These are phyloP conservation scores for Drosophila mayri DNA, from an alignment of 1,140 invertebrate species.

Conservation along the genomic window DNA sequence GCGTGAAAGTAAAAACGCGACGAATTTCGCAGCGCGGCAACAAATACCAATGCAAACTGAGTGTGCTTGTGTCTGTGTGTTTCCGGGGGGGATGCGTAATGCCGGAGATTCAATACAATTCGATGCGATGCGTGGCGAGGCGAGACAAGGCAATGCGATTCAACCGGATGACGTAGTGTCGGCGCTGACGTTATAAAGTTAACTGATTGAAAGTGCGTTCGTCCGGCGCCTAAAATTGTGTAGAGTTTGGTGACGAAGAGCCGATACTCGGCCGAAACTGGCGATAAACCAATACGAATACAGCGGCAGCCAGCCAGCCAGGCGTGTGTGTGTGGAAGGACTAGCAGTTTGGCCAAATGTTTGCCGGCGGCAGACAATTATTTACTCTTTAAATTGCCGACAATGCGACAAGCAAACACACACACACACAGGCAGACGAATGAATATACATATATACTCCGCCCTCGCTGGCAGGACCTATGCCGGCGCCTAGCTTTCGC, in stretches of 20 bases:
- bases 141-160: slow-evolving; percentile 24
- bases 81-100: slow-evolving; percentile 11
- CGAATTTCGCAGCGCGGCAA: slow-evolving; percentile 24
- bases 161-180: slow-evolving; percentile 70
- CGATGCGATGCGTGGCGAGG: background rate
- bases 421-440: background rate
- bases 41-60: slow-evolving; percentile 15
- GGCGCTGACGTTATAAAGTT: slow-evolving; percentile 74
- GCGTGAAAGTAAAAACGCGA: slow-evolving; percentile 70
- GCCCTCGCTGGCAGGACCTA: slow-evolving; percentile 16
- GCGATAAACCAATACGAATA: slow-evolving; percentile 29
- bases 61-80: background rate
- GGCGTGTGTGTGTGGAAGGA: slow-evolving; percentile 24
- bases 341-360: slow-evolving; percentile 57
- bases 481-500: slow-evolving; percentile 71
- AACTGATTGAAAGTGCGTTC: slow-evolving; percentile 82
- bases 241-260: slow-evolving; percentile 74
- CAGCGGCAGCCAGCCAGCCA: slow-evolving; percentile 12
- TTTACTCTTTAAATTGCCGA: slow-evolving; percentile 74
- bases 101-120: background rate
- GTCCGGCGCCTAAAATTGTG: slow-evolving; percentile 75
- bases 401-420: slow-evolving; percentile 46
- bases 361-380: slow-evolving; percentile 60
- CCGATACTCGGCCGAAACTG: slow-evolving; percentile 23
- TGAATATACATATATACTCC: background rate